These are phyloP conservation scores for Eudyptes chrysolophus DNA, from an alignment of 2,113 vertebrate genomes.

Conservation along the genomic window DNA sequence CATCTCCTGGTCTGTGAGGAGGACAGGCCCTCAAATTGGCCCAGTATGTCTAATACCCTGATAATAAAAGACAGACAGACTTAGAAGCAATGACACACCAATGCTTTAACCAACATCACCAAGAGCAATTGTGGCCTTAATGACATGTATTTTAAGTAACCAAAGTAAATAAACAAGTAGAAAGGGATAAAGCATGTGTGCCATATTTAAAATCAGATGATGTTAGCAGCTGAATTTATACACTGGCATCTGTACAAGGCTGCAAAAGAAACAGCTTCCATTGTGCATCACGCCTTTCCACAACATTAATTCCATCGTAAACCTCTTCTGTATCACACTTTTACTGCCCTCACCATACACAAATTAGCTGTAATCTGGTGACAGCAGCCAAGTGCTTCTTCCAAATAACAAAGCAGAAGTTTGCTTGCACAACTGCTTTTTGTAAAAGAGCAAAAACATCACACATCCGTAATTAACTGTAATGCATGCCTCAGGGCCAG, in stretches of 20 bases:
- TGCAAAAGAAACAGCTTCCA: not conserved
- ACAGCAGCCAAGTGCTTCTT: not conserved
- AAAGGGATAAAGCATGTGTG: not conserved
- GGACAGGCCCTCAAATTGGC: not conserved
- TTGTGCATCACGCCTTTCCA: not conserved
- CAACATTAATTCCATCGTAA: not conserved
- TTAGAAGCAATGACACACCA: not conserved
- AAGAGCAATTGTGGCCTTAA: not conserved
- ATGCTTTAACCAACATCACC: not conserved
- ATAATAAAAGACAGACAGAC: not conserved
- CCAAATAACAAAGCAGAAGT: not conserved
- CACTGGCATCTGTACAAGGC: not conserved
- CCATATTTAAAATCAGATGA: not conserved
- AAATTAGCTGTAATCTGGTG: not conserved
- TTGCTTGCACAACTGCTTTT: not conserved
- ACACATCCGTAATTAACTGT: not conserved
- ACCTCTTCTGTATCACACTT: not conserved
- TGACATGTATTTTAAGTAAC: not conserved
- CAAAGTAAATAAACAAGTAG: not conserved
- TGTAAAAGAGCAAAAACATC: not conserved
- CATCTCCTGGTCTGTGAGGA: not conserved
- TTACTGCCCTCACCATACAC: not conserved
- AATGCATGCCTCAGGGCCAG: not conserved
- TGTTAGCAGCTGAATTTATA: not conserved
- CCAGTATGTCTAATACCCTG: not conserved